Evolutionary conservation across 2,888 invertebrate species (phyloP).

Genomic region (Coecobrya sp.): DNA sequence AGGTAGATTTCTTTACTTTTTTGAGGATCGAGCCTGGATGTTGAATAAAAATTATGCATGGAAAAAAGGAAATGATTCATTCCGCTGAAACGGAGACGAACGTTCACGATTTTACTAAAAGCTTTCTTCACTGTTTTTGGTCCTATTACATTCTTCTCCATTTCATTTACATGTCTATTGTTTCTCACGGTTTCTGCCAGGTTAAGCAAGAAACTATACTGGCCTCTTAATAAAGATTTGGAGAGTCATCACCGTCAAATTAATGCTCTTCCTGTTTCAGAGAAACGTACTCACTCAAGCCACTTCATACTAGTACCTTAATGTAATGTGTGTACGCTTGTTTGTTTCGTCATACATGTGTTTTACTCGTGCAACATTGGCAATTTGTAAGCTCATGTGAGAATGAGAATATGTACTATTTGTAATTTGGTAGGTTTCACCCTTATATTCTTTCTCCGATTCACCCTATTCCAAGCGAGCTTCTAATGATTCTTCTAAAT

Average conservation of each 20-base stretch:
- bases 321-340: conserved; percentile 25
- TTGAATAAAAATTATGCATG: not conserved
- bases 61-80: conserved; percentile 29
- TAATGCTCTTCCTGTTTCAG: conserved; percentile 25
- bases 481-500: conserved; percentile 63
- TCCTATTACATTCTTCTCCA: conserved; percentile 8
- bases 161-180: conserved; percentile 53
- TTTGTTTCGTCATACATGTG: not conserved
- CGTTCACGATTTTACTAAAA: conserved; percentile 19
- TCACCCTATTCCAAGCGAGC: conserved; percentile 38
- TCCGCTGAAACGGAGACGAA: conserved; percentile 44
- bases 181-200: conserved; percentile 3
- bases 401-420: conserved; percentile 21
- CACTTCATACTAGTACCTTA: conserved; percentile 18
- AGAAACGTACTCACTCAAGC: conserved; percentile 25
- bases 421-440: not conserved
- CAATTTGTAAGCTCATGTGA: conserved; percentile 38
- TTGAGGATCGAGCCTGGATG: not conserved
- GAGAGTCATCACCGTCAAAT: conserved; percentile 47
- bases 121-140: conserved; percentile 53
- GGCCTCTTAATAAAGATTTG: conserved; percentile 34
- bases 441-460: not conserved
- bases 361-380: not conserved
- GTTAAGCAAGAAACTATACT: not conserved
- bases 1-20: too few relatives aligned